A percentile compares a stretch with the other conserved stretches of the same genome.
Evolutionary conservation across 2,113 vertebrate species (phyloP).

Genomic region (Spilogale gracilis): DNA sequence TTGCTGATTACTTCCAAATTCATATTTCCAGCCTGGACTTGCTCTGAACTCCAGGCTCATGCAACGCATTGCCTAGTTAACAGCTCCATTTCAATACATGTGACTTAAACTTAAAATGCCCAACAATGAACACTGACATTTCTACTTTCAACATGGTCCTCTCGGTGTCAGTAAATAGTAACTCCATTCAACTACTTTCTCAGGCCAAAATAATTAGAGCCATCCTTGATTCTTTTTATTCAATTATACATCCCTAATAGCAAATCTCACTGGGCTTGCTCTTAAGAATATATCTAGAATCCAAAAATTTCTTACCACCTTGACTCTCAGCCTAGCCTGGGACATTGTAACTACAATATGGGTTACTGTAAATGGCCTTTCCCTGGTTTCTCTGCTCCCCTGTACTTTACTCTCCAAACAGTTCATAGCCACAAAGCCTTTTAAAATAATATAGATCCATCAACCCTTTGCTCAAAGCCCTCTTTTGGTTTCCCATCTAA

Average conservation of each 20-base stretch:
- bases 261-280: background rate
- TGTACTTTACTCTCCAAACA: background rate
- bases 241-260: background rate
- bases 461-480: background rate
- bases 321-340: background rate
- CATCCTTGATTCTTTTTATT: background rate
- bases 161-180: background rate
- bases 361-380: background rate
- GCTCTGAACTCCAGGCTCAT: background rate
- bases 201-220: background rate
- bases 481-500: background rate
- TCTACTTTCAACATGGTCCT: background rate
- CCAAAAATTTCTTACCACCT: background rate
- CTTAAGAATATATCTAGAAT: slow-evolving; percentile 18
- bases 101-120: background rate
- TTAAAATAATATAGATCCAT: background rate
- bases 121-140: background rate
- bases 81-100: background rate
- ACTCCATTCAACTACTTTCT: background rate
- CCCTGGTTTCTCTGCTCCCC: background rate
- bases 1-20: slow-evolving; percentile 33
- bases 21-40: background rate
- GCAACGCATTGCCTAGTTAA: background rate
- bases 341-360: background rate
- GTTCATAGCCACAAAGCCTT: background rate